Evolutionary conservation across 2,888 invertebrate species (phyloP), one percentile per base, ranked within the genome.

Genomic region (Cosmia trapezina): DNA sequence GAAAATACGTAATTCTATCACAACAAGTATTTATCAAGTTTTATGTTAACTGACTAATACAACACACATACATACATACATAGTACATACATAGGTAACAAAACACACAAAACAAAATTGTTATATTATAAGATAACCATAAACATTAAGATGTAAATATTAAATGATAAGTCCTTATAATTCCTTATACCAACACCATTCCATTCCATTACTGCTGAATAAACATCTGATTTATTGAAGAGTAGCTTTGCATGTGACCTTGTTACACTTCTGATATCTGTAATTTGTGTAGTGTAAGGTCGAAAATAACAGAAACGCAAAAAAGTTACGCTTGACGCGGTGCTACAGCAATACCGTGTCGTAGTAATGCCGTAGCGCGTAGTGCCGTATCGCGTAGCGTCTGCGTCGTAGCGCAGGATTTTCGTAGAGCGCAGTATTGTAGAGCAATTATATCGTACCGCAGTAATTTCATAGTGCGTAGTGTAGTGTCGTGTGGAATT

Each of bases 221-320:
- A 70, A 45, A 70, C 19, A 70, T 45, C 12, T 22, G 43, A 17
- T 69, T 53, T 37, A 54, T 54, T 69, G 22, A 49, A 22, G 7
- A 45, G 28, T 43, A 6, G 2, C 14, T 41, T 72, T n/a, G 14
- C 14, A 49, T 33, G 33, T 43, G 14, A 49, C 14, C 59, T 33
- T 62, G 11, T n/a, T 22, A 41, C 41, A 51, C 14, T 5, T 47
- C 2, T 33, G 28, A 45, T 12, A 12, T 28, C 12, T 8, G 14
- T 28, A 0, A 62, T 19, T 61, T 33, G 47, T 47, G 19, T 28
- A 2, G 11, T 3, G 4, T 62, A 8, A 7, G 11, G 4, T 7
- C 17, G n/a, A 37, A 41, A 41, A 41, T n/a, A 43, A 41, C 1
- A 41, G 19, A 14, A 41, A 47, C 19, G 33, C 14, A 33, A 63